Percentiles rank a stretch among this genome's conserved stretches.
phyloP scores from a whole-genome alignment of 2,797 vertebrate species.

The Anabacerthia variegaticeps region DNA sequence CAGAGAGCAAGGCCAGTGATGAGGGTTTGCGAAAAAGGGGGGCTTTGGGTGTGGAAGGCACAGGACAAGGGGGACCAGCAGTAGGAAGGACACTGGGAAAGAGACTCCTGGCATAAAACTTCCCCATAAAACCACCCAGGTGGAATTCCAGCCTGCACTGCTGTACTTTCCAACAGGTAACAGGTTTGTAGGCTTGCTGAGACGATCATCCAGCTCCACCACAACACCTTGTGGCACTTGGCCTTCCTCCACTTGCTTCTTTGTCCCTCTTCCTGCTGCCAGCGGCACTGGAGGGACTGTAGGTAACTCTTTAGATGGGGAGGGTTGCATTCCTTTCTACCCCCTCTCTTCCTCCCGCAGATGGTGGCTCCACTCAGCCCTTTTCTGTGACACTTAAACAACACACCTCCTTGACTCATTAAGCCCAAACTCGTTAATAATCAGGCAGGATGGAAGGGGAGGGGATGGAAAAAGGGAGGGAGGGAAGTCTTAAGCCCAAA shows the following conservation, averaged over 20 bases:
- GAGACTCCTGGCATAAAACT: not conserved
- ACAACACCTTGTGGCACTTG: not conserved
- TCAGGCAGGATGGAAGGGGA: slow-evolving; percentile 41
- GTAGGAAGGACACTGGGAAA: not conserved
- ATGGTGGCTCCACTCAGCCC: not conserved
- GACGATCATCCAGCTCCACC: not conserved
- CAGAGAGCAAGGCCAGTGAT: not conserved
- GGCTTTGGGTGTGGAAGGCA: not conserved
- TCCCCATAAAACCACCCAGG: not conserved
- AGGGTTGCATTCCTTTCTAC: not conserved
- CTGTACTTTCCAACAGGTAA: not conserved
- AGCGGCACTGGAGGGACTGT: not conserved
- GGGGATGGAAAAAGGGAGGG: slow-evolving; percentile 59
- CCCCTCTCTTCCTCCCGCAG: not conserved
- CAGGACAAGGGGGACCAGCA: not conserved
- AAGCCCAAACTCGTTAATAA: slow-evolving; percentile 45
- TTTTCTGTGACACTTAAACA: not conserved
- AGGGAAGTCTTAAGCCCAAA: slow-evolving; percentile 32
- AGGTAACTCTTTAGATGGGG: not conserved
- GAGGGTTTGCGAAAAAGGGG: not conserved
- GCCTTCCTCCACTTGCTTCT: not conserved
- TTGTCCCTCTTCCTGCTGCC: not conserved
- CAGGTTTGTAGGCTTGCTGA: not conserved
- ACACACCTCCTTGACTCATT: slow-evolving; percentile 59
- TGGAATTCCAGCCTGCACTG: not conserved